Conservation (phyloP, 2,888 invertebrate species). For the Zygogramma bicolorata region DNA sequence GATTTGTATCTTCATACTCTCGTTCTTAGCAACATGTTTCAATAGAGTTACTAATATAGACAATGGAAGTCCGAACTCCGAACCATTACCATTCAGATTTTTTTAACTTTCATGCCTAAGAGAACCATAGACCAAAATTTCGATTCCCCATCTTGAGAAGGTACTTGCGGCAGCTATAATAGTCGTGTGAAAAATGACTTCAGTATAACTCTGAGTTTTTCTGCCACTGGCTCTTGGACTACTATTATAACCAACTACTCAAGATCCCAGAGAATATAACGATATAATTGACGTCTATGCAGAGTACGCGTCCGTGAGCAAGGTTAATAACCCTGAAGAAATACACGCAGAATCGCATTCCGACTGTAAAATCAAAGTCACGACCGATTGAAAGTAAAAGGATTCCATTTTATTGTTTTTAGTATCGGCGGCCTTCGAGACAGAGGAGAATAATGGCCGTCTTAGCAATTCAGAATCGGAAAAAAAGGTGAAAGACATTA, state of each 20-base stretch:
- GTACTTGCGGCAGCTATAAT: too few relatives aligned
- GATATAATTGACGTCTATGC: neutral
- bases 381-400: conserved; percentile 28
- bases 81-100: too few relatives aligned
- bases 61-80: too few relatives aligned
- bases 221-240: too few relatives aligned
- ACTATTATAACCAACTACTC: neutral
- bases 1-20: too few relatives aligned
- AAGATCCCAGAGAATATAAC: neutral
- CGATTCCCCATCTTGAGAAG: too few relatives aligned
- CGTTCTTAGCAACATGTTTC: too few relatives aligned
- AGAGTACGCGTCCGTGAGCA: conserved; percentile 13
- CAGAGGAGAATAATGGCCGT: neutral
- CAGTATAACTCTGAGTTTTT: too few relatives aligned
- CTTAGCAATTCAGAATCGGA: neutral
- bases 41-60: too few relatives aligned
- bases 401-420: conserved; percentile 8
- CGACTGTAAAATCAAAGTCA: conserved; percentile 28
- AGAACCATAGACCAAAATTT: too few relatives aligned
- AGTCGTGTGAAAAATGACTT: too few relatives aligned
- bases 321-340: conserved; percentile 18
- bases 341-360: conserved; percentile 16
- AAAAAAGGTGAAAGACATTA: neutral
- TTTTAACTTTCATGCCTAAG: too few relatives aligned
- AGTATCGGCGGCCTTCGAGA: conserved; percentile 6